phyloP scores from a whole-genome alignment of 2,797 vertebrate species.

The Novumbra hubbsi region DNA sequence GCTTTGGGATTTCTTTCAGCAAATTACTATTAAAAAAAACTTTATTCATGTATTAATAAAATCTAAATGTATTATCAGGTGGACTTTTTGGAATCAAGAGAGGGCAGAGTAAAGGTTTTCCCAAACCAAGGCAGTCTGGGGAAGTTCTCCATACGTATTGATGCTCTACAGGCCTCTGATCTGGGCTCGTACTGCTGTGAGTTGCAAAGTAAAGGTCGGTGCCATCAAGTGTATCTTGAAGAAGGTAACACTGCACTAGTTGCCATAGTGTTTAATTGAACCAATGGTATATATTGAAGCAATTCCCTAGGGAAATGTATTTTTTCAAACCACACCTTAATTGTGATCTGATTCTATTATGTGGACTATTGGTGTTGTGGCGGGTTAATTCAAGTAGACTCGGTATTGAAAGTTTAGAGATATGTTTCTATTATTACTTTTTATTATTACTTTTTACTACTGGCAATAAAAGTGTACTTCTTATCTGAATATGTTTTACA shows the following conservation, averaged over 20 bases:
- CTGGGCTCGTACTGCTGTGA: conserved; percentile 40
- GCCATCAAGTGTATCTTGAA: conserved; percentile 20
- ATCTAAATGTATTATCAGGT: conserved; percentile 1
- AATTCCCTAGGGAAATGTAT: not conserved
- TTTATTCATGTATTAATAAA: not conserved
- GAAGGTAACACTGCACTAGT: conserved; percentile 3
- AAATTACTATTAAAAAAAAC: not conserved
- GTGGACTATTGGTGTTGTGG: too few species aligned
- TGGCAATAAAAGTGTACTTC: too few species aligned
- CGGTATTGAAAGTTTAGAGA: too few species aligned
- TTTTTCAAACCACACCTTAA: not conserved
- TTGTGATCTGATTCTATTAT: not conserved
- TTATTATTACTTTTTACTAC: too few species aligned
- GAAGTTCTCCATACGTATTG: conserved; percentile 49
- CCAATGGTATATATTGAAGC: too few species aligned
- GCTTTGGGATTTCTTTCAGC: not conserved
- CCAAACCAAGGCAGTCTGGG: conserved; percentile 35
- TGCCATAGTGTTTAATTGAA: not conserved
- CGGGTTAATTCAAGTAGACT: too few species aligned
- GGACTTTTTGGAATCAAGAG: conserved; percentile 28
- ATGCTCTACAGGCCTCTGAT: conserved; percentile 34
- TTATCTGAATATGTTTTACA: too few species aligned
- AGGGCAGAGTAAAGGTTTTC: conserved; percentile 38
- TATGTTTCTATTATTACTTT: too few species aligned
- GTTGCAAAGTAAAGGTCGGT: conserved; percentile 5